Evolutionary conservation across 2,888 invertebrate species (phyloP), one percentile per base, ranked within the genome.

Genomic region (Drosophila pegasa): DNA sequence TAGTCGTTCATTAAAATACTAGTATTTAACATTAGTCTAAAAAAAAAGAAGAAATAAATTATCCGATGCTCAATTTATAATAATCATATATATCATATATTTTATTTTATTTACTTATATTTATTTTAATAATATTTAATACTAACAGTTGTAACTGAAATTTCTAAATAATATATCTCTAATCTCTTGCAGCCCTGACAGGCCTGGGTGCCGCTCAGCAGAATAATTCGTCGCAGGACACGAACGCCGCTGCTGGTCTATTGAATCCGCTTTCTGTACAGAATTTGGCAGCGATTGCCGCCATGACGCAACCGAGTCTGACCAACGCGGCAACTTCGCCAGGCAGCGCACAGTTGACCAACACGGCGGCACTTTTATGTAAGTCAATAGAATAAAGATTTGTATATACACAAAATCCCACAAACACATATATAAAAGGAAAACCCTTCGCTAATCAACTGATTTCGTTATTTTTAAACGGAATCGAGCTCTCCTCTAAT

Each of bases 271-370:
- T 98, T 93, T 96, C 96, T 86, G 95, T 98, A 93, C 98, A 98
- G 94, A 98, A 98, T 93, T 93, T 98, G 90, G 97, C 98, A 78
- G 97, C 98, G 54, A 93, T 98, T 80, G 97, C 97, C 60, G 92
- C 93, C 90, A 92, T 94, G 91, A 89, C 92, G 77, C 93, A 91
- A 91, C 93, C 78, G 83, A 93, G 66, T 93, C 94, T 83, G 83
- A 84, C 91, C 59, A 90, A 90, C 70, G 88, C 90, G 12, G 88
- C 91, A 78, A 78, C 87, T 60, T 91, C 91, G 65, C 91, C 91
- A 22, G 90, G 90, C 67, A 91, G 81, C 65, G 92, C 92, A 38
- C 92, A 92, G 66, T 85, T 92, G 73, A 88, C 92, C 56, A 92
- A 92, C 68, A 92, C 92, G 52, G 92, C 92, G 35, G 92, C 92